phyloP scores from a whole-genome alignment of 2,888 invertebrate species.

The Thumatha senex region DNA sequence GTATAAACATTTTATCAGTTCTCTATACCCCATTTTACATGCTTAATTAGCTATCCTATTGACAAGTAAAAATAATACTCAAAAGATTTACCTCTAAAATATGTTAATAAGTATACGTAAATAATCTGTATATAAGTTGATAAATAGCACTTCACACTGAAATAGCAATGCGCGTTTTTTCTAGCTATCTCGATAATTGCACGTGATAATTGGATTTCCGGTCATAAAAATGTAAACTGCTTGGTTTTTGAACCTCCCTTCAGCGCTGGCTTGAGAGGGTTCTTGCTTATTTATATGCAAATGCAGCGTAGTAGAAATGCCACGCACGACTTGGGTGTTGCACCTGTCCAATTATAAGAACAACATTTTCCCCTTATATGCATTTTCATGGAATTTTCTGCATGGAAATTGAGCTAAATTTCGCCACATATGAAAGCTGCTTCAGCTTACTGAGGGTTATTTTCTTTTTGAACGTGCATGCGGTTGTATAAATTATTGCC shows the following conservation, averaged over 20 bases:
- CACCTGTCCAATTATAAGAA: slow-evolving; percentile 80
- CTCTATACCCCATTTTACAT: too few relatives aligned
- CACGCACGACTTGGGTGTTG: slow-evolving; percentile 73
- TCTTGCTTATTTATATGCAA: slow-evolving; percentile 80
- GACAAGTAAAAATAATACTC: too few relatives aligned
- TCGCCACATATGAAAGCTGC: slow-evolving; percentile 53
- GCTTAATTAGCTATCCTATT: too few relatives aligned
- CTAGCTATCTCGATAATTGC: slow-evolving; percentile 76
- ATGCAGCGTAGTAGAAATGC: slow-evolving; percentile 68
- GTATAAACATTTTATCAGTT: too few relatives aligned
- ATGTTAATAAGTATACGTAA: too few relatives aligned
- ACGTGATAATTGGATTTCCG: slow-evolving; percentile 76
- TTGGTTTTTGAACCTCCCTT: slow-evolving; percentile 55
- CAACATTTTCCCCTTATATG: slow-evolving; percentile 71
- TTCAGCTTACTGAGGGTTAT: slow-evolving; percentile 42
- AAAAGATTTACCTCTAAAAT: too few relatives aligned
- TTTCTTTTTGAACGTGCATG: slow-evolving; percentile 45
- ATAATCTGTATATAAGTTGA: not conserved
- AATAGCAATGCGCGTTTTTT: slow-evolving; percentile 62
- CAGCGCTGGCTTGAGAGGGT: slow-evolving; percentile 57
- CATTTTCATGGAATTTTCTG: slow-evolving; percentile 76
- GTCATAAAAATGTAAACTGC: slow-evolving; percentile 71
- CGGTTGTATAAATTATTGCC: slow-evolving; percentile 60
- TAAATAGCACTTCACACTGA: slow-evolving; percentile 51
- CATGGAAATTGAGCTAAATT: slow-evolving; percentile 68